These are phyloP conservation scores for Cheirogaleus medius DNA, from an alignment of 2,113 vertebrate genomes.

Conservation along the genomic window DNA sequence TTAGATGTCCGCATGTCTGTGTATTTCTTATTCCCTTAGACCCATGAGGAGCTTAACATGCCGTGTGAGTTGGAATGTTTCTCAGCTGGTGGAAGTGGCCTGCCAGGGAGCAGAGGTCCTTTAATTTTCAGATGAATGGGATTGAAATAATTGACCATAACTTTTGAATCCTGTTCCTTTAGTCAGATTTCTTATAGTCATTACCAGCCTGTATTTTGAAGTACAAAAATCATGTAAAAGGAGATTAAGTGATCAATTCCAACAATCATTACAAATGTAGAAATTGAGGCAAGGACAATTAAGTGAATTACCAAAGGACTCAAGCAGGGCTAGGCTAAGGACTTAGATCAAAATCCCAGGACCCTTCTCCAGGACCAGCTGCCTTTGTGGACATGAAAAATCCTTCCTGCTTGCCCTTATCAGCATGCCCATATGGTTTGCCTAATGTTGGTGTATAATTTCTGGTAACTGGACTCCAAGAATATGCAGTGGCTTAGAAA, in stretches of 20 bases:
- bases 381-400: not conserved
- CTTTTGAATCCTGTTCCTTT: not conserved
- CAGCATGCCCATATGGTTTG: accelerated
- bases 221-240: not conserved
- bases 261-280: not conserved
- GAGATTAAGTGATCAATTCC: not conserved
- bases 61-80: not conserved
- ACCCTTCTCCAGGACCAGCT: not conserved
- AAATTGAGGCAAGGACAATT: not conserved
- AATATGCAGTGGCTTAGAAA: not conserved
- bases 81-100: not conserved
- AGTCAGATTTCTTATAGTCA: not conserved
- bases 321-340: not conserved
- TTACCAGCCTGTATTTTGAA: not conserved
- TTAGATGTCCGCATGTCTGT: not conserved
- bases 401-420: not conserved
- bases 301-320: not conserved
- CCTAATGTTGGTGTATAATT: not conserved
- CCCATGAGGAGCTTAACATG: not conserved
- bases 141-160: not conserved
- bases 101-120: not conserved
- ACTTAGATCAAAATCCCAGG: not conserved
- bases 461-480: not conserved
- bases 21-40: not conserved
- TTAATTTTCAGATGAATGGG: not conserved